These are phyloP conservation scores for Myotis planiceps DNA, from an alignment of 2,797 vertebrate genomes.

Conservation along the genomic window DNA sequence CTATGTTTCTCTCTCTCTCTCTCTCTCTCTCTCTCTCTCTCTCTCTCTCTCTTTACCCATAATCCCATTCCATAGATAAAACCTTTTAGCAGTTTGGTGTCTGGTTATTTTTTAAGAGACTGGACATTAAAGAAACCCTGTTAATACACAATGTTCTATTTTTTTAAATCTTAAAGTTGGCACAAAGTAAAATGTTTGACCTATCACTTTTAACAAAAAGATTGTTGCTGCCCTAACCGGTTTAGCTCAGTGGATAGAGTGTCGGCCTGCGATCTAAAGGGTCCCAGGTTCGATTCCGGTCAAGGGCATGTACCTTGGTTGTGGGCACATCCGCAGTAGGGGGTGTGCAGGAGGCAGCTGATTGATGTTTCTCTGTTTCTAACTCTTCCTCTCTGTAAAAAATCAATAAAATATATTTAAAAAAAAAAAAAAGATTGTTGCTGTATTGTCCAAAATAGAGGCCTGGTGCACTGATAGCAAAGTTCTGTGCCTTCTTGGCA, in stretches of 20 bases:
- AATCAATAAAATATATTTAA: too few species aligned
- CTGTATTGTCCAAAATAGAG: not conserved
- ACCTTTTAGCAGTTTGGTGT: not conserved
- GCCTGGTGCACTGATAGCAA: not conserved
- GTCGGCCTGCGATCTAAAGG: too few species aligned
- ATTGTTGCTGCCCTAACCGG: not conserved
- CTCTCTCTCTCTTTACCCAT: not conserved
- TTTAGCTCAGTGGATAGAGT: too few species aligned
- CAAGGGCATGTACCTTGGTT: too few species aligned
- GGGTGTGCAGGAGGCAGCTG: too few species aligned
- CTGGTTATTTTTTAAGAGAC: not conserved
- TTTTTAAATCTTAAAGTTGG: not conserved
- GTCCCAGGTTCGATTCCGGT: too few species aligned
- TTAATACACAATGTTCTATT: not conserved
- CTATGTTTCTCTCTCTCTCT: not conserved
- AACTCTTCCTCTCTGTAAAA: too few species aligned
- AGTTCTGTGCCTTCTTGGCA: not conserved
- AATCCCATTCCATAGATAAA: not conserved
- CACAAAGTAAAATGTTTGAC: not conserved
- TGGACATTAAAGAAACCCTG: not conserved
- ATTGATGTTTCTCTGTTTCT: too few species aligned
- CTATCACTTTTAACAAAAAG: not conserved
- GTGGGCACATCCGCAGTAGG: too few species aligned
- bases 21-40: not conserved
- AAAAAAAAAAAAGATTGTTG: not conserved